Base-by-base conservation (phyloP, 2,113 vertebrate species). In the Turnix velox region DNA sequence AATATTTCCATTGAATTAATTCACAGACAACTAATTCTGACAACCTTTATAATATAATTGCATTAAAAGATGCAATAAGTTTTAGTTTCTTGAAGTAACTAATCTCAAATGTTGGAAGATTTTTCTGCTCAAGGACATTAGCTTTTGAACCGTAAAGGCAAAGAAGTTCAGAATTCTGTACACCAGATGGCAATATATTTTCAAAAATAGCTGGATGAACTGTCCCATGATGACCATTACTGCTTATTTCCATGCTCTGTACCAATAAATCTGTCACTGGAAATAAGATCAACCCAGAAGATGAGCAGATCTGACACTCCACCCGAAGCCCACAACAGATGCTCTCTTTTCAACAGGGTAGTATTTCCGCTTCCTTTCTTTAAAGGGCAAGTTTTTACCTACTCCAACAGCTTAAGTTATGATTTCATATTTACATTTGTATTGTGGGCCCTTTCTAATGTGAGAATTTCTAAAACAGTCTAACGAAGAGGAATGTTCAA, bases 151-250 rank as follows among this genome's bases (percentile, higher is more conserved):
- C 58, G 20, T 11, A 54, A 84, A 65, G 58, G 59, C 49, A 77
- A 40, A 73, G 22, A 77, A 77, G 74, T 80, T 87, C 2, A 49
- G 67, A 75, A 92, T 78, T 63, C 85, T 96, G 94, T 82, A 96
- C 96, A 96, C 88, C 94, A 97, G 97, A 85, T 96, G 97, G 96
- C 97, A 97, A 95, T 95, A 35, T 96, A 92, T 93, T 96, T 93
- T 88, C 91, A 92, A 90, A 81, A 96, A 97, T 76, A 28, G 14
- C 62, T 57, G 69, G 57, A 46, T 28, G 2, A 72, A 61, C 12
- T 3, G 4, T 55, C 93, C 74, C 31, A 30, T 46, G 31, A 63
- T 31, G 28, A 92, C 59, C 14, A 11, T 59, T 30, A 18, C 42
- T 87, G 27, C 11, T 82, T 87, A 54, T 88, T 86, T 72, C 42